Conservation (phyloP, 1,140 invertebrate species). For the Orius laevigatus region DNA sequence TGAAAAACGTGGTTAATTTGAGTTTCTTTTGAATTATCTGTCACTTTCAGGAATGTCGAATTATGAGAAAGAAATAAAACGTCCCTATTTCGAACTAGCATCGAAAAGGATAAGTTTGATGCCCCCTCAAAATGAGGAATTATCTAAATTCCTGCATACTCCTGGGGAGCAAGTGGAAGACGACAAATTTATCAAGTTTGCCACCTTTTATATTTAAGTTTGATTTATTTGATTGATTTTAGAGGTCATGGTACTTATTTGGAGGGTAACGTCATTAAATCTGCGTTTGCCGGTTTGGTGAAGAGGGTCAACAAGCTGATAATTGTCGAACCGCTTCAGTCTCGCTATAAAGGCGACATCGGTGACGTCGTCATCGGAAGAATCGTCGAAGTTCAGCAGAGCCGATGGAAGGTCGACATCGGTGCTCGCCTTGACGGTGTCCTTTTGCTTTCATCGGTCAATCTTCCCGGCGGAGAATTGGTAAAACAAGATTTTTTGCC, state of each 20-base stretch:
- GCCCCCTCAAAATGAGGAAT: neutral
- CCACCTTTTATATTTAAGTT: neutral
- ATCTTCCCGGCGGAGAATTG: slow-evolving; percentile 91
- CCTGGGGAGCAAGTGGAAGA: neutral
- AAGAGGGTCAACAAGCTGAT: slow-evolving; percentile 91
- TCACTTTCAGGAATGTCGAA: neutral
- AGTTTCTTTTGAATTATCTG: no score
- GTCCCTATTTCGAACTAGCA: neutral
- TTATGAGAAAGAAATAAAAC: neutral
- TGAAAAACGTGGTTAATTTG: neutral
- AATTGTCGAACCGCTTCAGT: slow-evolving; percentile 76
- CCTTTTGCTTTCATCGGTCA: slow-evolving; percentile 81
- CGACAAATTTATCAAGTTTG: neutral
- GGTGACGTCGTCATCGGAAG: slow-evolving; percentile 94
- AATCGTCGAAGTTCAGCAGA: slow-evolving; percentile 79
- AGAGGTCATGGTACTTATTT: slow-evolving; percentile 95
- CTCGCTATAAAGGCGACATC: slow-evolving; percentile 81
- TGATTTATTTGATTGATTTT: slow-evolving; percentile 5
- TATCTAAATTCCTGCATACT: neutral
- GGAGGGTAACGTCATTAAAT: slow-evolving; percentile 56
- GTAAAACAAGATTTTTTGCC: slow-evolving; percentile 35
- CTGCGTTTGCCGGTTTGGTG: slow-evolving; percentile 85
- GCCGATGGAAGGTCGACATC: slow-evolving; percentile 90
- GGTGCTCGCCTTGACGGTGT: slow-evolving; percentile 80
- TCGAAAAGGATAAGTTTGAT: neutral